Base-by-base conservation (phyloP, 2,797 vertebrate genomes). In the Manis crassicaudata region DNA sequence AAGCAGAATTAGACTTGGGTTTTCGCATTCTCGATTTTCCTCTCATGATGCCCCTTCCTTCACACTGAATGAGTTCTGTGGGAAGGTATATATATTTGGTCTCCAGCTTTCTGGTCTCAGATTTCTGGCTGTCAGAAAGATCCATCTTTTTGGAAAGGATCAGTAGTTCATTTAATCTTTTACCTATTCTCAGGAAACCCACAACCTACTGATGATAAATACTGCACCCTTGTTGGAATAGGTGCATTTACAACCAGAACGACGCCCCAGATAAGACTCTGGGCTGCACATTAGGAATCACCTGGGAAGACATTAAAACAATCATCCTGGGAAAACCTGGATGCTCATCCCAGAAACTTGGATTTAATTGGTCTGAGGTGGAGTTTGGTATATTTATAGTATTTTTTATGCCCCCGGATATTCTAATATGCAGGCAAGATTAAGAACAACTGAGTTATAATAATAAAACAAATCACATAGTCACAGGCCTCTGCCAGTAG, bases 401-500 rank as follows among this genome's bases (percentile, higher is more conserved):
- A 60, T 46, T 88, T 93, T 95, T 75, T 52, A 92, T 95, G 43
- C 23, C 56, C 27, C 62, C 20, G 60, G 62, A 67, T 77, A 87
- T 76, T 80, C 65, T 13, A 73, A 6, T 62, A 29, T 70, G 73
- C 54, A 92, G 60, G 23, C 76, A 88, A 96, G 43, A 95, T 60
- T 87, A 29, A 89, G 50, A 96, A 40, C 40, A 72, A 86, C 35
- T 37, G 35, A 85, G 20, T 73, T 84, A 81, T 4, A 73, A 27
- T 29, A 89, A 88, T 67, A 94, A 92, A 91, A 85, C 43, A 79
- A 90, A 88, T 77, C 67, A 88, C 35, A 16, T 29, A 25, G 8
- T 29, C 73, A 14, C 62, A 72, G 72, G 23, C 52, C 52, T 88
- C 32, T 50, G 58, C 16, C 50, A 70, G 29, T 20, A 27, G 11